Evolutionary conservation across 2,797 vertebrate genomes (phyloP), one percentile per base, ranked within the genome.

Genomic region (Chloroceryle amazona): DNA sequence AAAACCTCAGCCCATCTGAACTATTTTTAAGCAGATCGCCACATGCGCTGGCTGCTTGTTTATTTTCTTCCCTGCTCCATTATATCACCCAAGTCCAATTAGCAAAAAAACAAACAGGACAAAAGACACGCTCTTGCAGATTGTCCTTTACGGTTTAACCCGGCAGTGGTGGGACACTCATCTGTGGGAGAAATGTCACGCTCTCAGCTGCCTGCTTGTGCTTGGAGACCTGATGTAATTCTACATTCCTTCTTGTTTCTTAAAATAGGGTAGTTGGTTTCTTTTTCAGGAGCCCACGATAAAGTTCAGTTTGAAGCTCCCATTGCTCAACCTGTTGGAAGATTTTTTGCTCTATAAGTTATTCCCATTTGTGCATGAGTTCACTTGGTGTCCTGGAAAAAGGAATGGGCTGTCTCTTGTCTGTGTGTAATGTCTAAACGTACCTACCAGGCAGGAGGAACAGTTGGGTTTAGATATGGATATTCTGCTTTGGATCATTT

Each of bases 11-110:
- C 92, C 95, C 91, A 94, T 96, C 88, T 70, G 82, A 97, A 97
- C 97, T 98, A 97, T 98, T 98, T 98, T 98, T 97, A 98, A 98
- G 97, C 95, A 93, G 95, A 96, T 95, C 94, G 95, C 96, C 96
- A 89, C 97, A 97, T 91, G 92, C 80, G 39, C 92, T 96, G 94
- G 58, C 94, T 96, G 89, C 86, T 96, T 97, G 94, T 97, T 98
- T 97, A 73, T 90, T 76, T 91, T n/a, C 67, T 81, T 91, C 91
- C 26, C 46, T 63, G 33, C 57, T 31, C 81, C 2, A 0, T 83
- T 91, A 31, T 74, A 89, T 57, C 86, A 89, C 22, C 3, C 70
- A 35, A 26, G 41, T 65, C 52, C 20, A 61, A 83, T 83, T 61
- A 80, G 39, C 1, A 1, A 1, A 46, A 70, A 20, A 49, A 63